Evolutionary conservation across 2,113 vertebrate species (phyloP), one percentile per base, ranked within the genome.

Genomic region (Taxidea taxus): DNA sequence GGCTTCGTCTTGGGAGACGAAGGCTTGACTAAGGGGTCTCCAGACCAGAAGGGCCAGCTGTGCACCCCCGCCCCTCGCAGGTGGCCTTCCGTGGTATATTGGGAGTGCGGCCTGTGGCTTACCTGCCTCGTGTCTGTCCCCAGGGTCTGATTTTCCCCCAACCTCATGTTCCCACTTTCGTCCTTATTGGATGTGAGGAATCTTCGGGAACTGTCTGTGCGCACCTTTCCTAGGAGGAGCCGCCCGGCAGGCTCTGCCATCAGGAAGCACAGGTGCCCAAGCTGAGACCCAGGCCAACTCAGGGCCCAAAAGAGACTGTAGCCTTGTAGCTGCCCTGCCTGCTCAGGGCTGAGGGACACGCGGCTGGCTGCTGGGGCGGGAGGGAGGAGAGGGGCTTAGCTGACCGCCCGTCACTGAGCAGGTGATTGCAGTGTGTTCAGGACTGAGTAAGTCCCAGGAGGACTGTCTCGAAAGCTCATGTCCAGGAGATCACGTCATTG

Each of bases 81-180:
- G 56, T 10, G 27, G 39, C 15, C 0, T 5, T 62, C 0, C 0
- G 10, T 25, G 13, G 0, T 34, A 2, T 12, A 10, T 3, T 12
- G 31, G 23, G 11, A 42, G 82, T 18, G 27, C 7, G 13, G 13
- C 9, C 12, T 70, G 23, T n/a, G 0, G 7, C 11, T 51, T 2
- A 0, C 34, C 14, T 11, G 0, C 23, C 1, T 12, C 39, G 2
- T 3, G n/a, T 39, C 39, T 60, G 20, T 7, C 86, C 58, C 39
- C 15, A 15, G 80, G 49, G 64, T 44, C 27, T 2, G 2, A 34
- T 31, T 51, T 18, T 7, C 16, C 12, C 7, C 75, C 44, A 16
- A 6, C 42, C 81, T 87, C 29, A 16, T 29, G 62, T 56, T 42
- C 84, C 75, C 64, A 7, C 94, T 49, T 29, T 1, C 18, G 20